Evolutionary conservation across 1,140 invertebrate genomes (phyloP).

Genomic region (Caenorhabditis tropicalis): DNA sequence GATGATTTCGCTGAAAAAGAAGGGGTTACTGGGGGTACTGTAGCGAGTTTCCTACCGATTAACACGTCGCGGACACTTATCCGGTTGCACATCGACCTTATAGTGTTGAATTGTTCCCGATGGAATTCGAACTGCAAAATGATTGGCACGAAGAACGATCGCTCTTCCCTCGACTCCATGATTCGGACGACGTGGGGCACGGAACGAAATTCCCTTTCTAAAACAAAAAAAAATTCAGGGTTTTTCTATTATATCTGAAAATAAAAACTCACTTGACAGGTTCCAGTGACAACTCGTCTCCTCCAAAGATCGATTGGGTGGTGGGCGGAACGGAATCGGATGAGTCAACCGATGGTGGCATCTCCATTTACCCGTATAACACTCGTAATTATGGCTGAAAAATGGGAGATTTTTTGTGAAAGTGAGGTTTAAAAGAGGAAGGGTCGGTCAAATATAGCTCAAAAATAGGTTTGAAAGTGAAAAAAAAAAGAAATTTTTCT

Average conservation of each 20-base stretch:
- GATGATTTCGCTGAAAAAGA: slow-evolving; percentile 86
- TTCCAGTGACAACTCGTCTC: no score
- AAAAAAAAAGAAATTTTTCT: no score
- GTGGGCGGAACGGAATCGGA: no score
- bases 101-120: slow-evolving; percentile 97
- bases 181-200: slow-evolving; percentile 77
- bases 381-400: no score
- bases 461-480: no score
- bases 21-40: no score
- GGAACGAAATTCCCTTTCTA: slow-evolving; percentile 50
- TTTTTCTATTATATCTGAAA: background rate
- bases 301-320: no score
- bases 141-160: slow-evolving; percentile 94
- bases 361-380: no score
- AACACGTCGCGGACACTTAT: slow-evolving; percentile 98
- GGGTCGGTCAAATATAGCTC: no score
- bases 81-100: slow-evolving; percentile 96
- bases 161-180: slow-evolving; percentile 92
- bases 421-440: no score
- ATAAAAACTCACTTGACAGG: background rate
- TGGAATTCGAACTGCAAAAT: slow-evolving; percentile 99
- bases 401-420: no score
- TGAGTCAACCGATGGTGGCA: no score
- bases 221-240: background rate
- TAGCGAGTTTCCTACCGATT: slow-evolving; percentile 77